Evolutionary conservation across 2,888 invertebrate species (phyloP).

Genomic region (Morpho helenor): DNA sequence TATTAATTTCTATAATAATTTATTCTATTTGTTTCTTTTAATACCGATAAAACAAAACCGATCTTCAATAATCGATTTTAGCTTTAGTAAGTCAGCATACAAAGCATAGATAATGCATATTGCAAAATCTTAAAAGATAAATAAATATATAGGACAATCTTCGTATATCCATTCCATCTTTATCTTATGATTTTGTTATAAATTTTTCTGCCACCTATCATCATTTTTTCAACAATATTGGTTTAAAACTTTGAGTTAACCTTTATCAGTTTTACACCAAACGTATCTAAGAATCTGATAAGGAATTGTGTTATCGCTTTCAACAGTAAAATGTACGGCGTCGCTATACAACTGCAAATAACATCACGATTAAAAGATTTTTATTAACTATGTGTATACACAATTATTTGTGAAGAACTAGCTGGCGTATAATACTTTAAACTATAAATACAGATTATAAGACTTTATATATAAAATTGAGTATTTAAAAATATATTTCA

Average conservation of each 20-base stretch:
- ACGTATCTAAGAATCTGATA: slow-evolving; percentile 34
- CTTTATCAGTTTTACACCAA: slow-evolving; percentile 18
- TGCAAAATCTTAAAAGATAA: too few relatives aligned
- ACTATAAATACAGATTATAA: too few relatives aligned
- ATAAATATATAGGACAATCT: too few relatives aligned
- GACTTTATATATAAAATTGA: too few relatives aligned
- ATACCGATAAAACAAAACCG: too few relatives aligned
- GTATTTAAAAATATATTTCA: too few relatives aligned
- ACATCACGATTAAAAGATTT: neutral
- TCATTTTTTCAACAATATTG: neutral
- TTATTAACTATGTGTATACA: neutral
- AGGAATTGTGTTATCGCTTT: slow-evolving; percentile 46
- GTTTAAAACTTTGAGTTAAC: slow-evolving; percentile 10
- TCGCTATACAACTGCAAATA: slow-evolving; percentile 16
- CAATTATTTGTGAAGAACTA: neutral
- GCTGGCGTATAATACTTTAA: too few relatives aligned
- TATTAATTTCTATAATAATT: too few relatives aligned
- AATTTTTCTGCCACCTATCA: neutral
- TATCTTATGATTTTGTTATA: neutral
- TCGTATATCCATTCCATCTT: neutral
- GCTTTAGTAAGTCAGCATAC: too few relatives aligned
- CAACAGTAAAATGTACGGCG: slow-evolving; percentile 27
- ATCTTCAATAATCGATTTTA: too few relatives aligned
- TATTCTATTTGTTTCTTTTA: too few relatives aligned
- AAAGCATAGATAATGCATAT: too few relatives aligned